phyloP scores from a whole-genome alignment of 2,797 vertebrate species.

The Nasua narica region DNA sequence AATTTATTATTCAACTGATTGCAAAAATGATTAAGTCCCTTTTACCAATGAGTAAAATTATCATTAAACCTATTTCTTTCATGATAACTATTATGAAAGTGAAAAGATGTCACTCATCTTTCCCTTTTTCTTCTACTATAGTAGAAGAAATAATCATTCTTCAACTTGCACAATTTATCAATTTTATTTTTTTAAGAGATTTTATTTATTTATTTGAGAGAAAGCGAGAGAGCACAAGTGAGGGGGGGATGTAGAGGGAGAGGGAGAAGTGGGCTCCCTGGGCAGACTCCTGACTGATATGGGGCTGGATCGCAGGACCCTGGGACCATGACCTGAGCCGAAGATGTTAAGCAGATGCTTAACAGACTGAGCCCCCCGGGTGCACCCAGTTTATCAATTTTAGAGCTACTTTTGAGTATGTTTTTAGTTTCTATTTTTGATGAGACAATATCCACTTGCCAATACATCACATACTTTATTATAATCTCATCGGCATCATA shows the following conservation, averaged over 20 bases:
- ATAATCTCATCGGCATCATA: background rate
- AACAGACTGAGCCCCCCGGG: too few relatives aligned
- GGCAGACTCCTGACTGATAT: background rate
- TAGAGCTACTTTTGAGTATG: too few relatives aligned
- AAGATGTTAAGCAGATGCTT: too few relatives aligned
- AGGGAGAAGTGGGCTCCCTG: background rate
- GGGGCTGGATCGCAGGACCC: background rate
- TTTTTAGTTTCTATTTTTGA: background rate
- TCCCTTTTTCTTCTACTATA: background rate
- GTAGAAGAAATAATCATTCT: background rate
- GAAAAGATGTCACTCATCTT: background rate
- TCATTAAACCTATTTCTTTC: constrained; percentile 37
- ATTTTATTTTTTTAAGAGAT: background rate
- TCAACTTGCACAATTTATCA: background rate
- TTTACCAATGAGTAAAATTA: constrained; percentile 52
- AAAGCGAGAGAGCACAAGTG: background rate
- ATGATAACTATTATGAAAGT: constrained; percentile 13
- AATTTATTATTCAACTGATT: constrained; percentile 61
- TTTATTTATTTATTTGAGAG: background rate
- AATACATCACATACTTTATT: background rate
- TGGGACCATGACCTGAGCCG: background rate
- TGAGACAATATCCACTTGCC: background rate
- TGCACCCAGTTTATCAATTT: too few relatives aligned
- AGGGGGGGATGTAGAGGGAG: background rate
- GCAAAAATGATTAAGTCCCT: constrained; percentile 42